Conservation (phyloP, 2,888 invertebrate genomes). For the Chalcis sispes region DNA sequence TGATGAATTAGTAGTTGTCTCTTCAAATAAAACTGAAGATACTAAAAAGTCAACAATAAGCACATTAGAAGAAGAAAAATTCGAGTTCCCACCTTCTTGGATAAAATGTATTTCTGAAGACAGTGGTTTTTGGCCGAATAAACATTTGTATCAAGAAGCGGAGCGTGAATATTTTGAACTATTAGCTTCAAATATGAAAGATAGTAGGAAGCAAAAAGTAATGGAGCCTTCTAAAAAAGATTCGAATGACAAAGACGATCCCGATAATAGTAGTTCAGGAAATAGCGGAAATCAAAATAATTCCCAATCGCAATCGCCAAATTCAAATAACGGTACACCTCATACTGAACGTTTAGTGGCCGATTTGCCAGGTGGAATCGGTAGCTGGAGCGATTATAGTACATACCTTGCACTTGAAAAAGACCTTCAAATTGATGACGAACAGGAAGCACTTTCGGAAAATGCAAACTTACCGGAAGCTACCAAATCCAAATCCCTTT, state of each 20-base stretch:
- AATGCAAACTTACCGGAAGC: slow-evolving; percentile 36
- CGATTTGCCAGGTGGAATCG: slow-evolving; percentile 87
- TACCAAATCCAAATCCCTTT: slow-evolving; percentile 41
- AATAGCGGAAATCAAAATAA: slow-evolving; percentile 73
- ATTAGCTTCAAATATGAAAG: slow-evolving; percentile 77
- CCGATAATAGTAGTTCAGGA: slow-evolving; percentile 76
- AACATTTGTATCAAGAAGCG: slow-evolving; percentile 81
- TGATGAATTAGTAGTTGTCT: slow-evolving; percentile 69
- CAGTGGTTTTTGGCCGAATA: slow-evolving; percentile 80
- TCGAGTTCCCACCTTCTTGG: slow-evolving; percentile 39
- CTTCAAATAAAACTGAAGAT: slow-evolving; percentile 64
- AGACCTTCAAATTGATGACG: slow-evolving; percentile 53
- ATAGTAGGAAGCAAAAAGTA: slow-evolving; percentile 54
- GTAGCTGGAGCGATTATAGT: slow-evolving; percentile 89
- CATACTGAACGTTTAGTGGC: slow-evolving; percentile 83
- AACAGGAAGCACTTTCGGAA: slow-evolving; percentile 39
- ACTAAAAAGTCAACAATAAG: slow-evolving; percentile 53
- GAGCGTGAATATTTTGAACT: slow-evolving; percentile 81
- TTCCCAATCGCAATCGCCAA: slow-evolving; percentile 4
- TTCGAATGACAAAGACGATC: slow-evolving; percentile 78
- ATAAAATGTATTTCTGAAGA: slow-evolving; percentile 74
- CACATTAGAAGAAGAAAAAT: slow-evolving; percentile 24
- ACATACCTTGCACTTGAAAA: slow-evolving; percentile 83
- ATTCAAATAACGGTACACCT: slow-evolving; percentile 67
- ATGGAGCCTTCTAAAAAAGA: slow-evolving; percentile 65